These are phyloP conservation scores for Crocallis elinguaria DNA, from an alignment of 2,888 invertebrate species.

Conservation along the genomic window DNA sequence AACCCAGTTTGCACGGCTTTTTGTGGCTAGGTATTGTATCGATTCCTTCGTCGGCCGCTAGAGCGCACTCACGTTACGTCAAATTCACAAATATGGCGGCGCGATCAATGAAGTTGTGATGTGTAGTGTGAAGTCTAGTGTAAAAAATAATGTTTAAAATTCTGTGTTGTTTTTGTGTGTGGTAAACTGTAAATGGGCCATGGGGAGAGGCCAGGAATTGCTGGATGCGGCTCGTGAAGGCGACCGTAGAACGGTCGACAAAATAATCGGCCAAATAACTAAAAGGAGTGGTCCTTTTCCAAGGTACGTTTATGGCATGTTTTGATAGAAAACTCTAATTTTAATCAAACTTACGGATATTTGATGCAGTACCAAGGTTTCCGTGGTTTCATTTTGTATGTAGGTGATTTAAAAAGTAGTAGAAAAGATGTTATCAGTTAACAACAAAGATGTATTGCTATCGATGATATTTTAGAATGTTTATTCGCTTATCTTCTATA, in stretches of 20 bases:
- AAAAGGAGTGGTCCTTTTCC: slow-evolving; percentile 97
- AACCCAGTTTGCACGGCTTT: no score
- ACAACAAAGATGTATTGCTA: slow-evolving; percentile 60
- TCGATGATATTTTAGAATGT: slow-evolving; percentile 54
- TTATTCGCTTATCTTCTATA: slow-evolving; percentile 56
- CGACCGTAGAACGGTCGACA: slow-evolving; percentile 94
- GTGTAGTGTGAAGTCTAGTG: slow-evolving; percentile 80
- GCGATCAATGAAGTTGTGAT: slow-evolving; percentile 90
- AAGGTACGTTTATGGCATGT: slow-evolving; percentile 87
- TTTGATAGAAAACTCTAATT: slow-evolving; percentile 41
- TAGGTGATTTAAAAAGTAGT: not conserved
- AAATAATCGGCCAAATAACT: slow-evolving; percentile 94
- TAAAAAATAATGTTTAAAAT: slow-evolving; percentile 57
- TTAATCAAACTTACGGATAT: slow-evolving; percentile 2
- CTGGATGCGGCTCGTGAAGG: slow-evolving; percentile 97
- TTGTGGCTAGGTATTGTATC: no score
- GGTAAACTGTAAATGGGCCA: slow-evolving; percentile 82
- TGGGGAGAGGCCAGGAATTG: slow-evolving; percentile 99
- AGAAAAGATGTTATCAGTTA: slow-evolving; percentile 42
- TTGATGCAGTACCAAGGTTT: not conserved
- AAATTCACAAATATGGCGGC: slow-evolving; percentile 87
- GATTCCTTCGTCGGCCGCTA: slow-evolving; percentile 73
- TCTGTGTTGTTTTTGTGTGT: slow-evolving; percentile 82
- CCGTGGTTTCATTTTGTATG: not conserved
- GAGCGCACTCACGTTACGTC: slow-evolving; percentile 78